These are phyloP conservation scores for Drosophila kokeensis DNA, from an alignment of 2,888 invertebrate genomes.

Conservation along the genomic window DNA sequence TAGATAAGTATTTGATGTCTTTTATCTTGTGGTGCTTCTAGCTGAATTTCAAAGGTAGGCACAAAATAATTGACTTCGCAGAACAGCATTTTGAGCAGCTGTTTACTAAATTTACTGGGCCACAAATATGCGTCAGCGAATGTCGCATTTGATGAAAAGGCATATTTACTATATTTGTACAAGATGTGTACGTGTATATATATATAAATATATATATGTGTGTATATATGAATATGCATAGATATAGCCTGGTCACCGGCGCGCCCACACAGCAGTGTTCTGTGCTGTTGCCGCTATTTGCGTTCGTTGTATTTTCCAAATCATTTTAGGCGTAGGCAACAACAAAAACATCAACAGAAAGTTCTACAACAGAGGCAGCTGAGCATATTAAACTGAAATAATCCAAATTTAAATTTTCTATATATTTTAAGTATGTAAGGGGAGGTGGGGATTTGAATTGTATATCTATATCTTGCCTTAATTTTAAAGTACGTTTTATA, in stretches of 20 bases:
- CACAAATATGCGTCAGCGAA: slow-evolving; percentile 46
- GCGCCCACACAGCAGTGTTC: slow-evolving; percentile 52
- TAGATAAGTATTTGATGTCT: slow-evolving; percentile 6
- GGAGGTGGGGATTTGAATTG: not conserved
- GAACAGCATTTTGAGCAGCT: slow-evolving; percentile 34
- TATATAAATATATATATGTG: not conserved
- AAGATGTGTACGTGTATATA: slow-evolving; percentile 5
- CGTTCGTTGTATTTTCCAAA: slow-evolving; percentile 71
- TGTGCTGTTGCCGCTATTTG: slow-evolving; percentile 53
- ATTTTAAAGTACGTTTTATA: not conserved
- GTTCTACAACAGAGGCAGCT: slow-evolving; percentile 45
- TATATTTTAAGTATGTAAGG: not conserved
- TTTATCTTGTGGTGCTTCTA: not conserved
- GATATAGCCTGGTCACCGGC: slow-evolving; percentile 51
- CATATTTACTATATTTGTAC: slow-evolving; percentile 27
- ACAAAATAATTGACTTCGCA: slow-evolving; percentile 9
- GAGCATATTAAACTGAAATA: slow-evolving; percentile 65
- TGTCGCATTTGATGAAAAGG: slow-evolving; percentile 30
- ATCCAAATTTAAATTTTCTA: slow-evolving; percentile 67
- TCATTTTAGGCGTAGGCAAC: slow-evolving; percentile 57
- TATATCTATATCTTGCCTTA: not conserved
- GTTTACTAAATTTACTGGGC: slow-evolving; percentile 34
- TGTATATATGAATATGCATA: not conserved
- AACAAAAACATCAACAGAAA: slow-evolving; percentile 18
- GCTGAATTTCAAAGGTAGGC: slow-evolving; percentile 2